phyloP scores from a whole-genome alignment of 2,888 invertebrate species.

The Catocala nupta region DNA sequence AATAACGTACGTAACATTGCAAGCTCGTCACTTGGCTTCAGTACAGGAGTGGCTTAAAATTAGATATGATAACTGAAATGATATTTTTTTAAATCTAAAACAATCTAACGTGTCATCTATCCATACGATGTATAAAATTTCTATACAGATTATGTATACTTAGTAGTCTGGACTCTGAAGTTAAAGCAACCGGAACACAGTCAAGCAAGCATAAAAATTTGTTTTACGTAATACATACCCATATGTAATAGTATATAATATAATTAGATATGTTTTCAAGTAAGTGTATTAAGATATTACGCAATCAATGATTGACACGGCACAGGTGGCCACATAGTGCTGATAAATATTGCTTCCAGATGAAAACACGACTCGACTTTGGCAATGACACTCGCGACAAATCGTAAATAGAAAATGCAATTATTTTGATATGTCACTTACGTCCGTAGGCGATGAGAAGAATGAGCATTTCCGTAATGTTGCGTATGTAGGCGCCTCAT shows the following conservation, averaged over 20 bases:
- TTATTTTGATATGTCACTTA: constrained; percentile 30
- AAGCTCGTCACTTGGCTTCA: constrained; percentile 25
- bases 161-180: too few species aligned
- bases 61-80: constrained; percentile 29
- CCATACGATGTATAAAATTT: too few species aligned
- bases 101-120: too few species aligned
- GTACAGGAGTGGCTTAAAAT: constrained; percentile 17
- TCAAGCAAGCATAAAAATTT: constrained; percentile 8
- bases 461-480: constrained; percentile 38
- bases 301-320: constrained; percentile 38
- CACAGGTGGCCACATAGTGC: constrained; percentile 40
- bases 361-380: constrained; percentile 37
- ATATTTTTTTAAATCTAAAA: not conserved
- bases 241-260: not conserved
- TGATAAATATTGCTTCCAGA: constrained; percentile 41
- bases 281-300: constrained; percentile 24
- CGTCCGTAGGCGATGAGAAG: constrained; percentile 23
- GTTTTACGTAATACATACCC: not conserved
- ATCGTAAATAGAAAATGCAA: constrained; percentile 35
- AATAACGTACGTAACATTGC: constrained; percentile 8
- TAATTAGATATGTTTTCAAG: not conserved
- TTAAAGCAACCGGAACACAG: too few species aligned
- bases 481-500: constrained; percentile 24
- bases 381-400: constrained; percentile 42
- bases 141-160: too few species aligned